These are phyloP conservation scores for Sebastes cheni DNA, from an alignment of 2,797 vertebrate genomes.

Conservation along the genomic window DNA sequence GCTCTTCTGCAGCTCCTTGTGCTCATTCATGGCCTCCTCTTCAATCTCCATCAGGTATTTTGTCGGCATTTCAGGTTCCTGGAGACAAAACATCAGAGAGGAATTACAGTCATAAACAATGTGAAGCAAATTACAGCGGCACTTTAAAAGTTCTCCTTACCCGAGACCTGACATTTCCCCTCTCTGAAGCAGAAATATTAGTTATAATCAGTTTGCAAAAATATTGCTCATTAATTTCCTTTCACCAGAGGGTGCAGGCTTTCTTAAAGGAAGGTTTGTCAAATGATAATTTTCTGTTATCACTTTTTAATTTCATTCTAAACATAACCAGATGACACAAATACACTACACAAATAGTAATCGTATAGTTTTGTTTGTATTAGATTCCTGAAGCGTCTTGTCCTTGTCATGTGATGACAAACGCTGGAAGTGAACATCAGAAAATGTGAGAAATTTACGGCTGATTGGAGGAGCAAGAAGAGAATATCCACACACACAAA, in stretches of 20 bases:
- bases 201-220: not conserved
- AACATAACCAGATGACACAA: not conserved
- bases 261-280: not conserved
- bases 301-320: not conserved
- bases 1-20: conserved; percentile 70
- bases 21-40: conserved; percentile 62
- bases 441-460: not conserved
- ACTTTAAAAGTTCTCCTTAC: not conserved
- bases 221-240: not conserved
- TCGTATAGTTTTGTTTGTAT: not conserved
- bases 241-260: not conserved
- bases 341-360: not conserved
- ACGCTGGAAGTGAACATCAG: not conserved
- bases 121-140: not conserved
- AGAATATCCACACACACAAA: not conserved
- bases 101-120: not conserved
- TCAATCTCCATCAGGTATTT: conserved; percentile 68
- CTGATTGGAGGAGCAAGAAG: not conserved
- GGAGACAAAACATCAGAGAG: conserved; percentile 22
- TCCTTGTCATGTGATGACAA: not conserved
- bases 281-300: not conserved
- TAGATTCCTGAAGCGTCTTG: conserved; percentile 2
- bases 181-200: not conserved
- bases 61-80: conserved; percentile 49
- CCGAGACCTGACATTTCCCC: not conserved